phyloP scores from a whole-genome alignment of 2,113 vertebrate genomes.

The Colossoma macropomum region DNA sequence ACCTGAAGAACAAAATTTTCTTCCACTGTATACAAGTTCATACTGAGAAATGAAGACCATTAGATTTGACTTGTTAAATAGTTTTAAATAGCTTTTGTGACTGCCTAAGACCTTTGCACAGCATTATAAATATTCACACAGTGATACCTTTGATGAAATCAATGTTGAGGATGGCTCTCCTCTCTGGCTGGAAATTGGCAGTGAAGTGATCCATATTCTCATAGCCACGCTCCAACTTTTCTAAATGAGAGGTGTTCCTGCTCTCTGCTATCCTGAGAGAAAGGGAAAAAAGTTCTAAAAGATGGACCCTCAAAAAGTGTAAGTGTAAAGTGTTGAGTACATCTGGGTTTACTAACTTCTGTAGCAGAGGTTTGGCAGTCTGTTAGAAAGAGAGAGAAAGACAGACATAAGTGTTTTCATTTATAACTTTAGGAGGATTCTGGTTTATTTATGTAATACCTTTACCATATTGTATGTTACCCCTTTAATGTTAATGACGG shows the following conservation, averaged over 20 bases:
- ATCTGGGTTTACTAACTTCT: conserved; percentile 84
- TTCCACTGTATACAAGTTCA: too few species aligned
- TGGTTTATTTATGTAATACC: background rate
- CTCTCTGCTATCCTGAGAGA: conserved; percentile 84
- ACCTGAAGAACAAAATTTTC: too few species aligned
- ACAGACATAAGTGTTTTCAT: background rate
- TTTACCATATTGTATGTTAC: too few species aligned
- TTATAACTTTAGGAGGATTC: background rate
- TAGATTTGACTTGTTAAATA: too few species aligned
- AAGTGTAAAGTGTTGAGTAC: background rate
- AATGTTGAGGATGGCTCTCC: conserved; percentile 84
- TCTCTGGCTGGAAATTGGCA: conserved; percentile 85
- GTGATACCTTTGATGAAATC: conserved; percentile 88
- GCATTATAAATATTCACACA: too few species aligned
- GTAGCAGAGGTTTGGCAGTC: conserved; percentile 89
- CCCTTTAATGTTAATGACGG: too few species aligned
- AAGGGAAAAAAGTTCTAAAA: background rate
- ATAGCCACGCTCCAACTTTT: conserved; percentile 90
- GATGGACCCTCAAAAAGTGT: background rate
- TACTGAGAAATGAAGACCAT: too few species aligned
- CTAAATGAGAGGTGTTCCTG: conserved; percentile 86
- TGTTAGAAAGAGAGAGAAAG: conserved; percentile 66
- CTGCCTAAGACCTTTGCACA: too few species aligned
- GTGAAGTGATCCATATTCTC: conserved; percentile 93
- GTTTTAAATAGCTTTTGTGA: too few species aligned